Percentiles rank a stretch among this genome's conserved stretches.
phyloP scores from a whole-genome alignment of 1,140 invertebrate genomes.

The Heliconius nattereri region DNA sequence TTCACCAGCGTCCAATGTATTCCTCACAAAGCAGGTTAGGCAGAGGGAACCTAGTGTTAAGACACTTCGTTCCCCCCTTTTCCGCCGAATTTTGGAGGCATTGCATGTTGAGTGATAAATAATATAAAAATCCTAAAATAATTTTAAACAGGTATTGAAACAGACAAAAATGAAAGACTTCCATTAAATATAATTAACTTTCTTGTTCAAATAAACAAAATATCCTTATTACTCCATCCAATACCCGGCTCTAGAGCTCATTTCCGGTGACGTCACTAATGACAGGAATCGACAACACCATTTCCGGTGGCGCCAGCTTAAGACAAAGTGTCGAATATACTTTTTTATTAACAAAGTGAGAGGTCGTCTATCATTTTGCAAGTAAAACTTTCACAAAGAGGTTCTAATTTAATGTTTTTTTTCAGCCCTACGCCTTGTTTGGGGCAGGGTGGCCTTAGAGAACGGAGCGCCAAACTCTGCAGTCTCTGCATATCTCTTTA shows the following conservation, averaged over 20 bases:
- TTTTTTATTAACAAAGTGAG: not conserved
- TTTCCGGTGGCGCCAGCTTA: constrained; percentile 8
- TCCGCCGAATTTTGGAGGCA: no score
- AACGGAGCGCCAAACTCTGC: no score
- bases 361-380: not conserved
- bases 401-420: no score
- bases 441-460: no score
- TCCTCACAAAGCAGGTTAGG: no score
- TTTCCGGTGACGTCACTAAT: constrained; percentile 12
- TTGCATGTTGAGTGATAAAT: not conserved
- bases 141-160: not conserved
- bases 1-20: no score
- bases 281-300: constrained; percentile 10
- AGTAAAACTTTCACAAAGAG: not conserved
- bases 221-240: constrained; percentile 8
- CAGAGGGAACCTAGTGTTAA: no score
- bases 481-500: no score
- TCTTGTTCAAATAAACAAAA: not conserved
- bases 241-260: constrained; percentile 3
- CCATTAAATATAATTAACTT: not conserved
- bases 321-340: not conserved
- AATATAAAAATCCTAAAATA: not conserved
- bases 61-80: no score
- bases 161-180: not conserved
- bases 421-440: no score